Evolutionary conservation across 64 coral and sea anemone genomes (phyloP).

Genomic region (Cladopsammia gracilis): DNA sequence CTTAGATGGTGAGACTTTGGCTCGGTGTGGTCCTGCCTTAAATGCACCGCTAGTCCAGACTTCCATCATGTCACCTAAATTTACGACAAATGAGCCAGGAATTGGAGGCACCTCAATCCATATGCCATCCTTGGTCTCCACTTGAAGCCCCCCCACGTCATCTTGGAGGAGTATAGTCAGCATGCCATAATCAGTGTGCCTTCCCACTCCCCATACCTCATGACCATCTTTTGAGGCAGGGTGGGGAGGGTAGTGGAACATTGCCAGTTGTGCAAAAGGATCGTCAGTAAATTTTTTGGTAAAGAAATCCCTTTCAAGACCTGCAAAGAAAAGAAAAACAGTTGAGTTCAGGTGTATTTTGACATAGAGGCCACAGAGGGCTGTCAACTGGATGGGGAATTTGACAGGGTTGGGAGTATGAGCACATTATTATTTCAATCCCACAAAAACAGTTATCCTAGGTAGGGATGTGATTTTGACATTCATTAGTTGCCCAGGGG

Average conservation of each 20-base stretch:
- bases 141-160: constrained; percentile 72
- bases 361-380: too few species aligned
- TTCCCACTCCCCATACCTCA: constrained; percentile 58
- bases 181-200: constrained; percentile 76
- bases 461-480: too few species aligned
- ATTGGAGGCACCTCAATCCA: constrained; percentile 69
- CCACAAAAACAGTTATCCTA: too few species aligned
- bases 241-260: constrained; percentile 79
- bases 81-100: constrained; percentile 73
- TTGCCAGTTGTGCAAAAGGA: constrained; percentile 58
- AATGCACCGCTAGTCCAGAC: constrained; percentile 83
- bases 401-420: too few species aligned
- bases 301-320: constrained; percentile 60
- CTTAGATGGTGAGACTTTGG: constrained; percentile 43
- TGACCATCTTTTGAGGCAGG: not conserved
- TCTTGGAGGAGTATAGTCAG: constrained; percentile 76
- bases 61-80: constrained; percentile 86
- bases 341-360: too few species aligned
- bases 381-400: too few species aligned
- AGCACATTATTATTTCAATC: too few species aligned
- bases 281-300: constrained; percentile 48
- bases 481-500: too few species aligned
- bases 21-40: constrained; percentile 66
- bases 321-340: not conserved
- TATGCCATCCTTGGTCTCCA: constrained; percentile 39